Percentiles rank a stretch among this genome's conserved stretches.
These are phyloP conservation scores for Drosophila chauvacae DNA, from an alignment of 1,140 invertebrate species.

Conservation along the genomic window DNA sequence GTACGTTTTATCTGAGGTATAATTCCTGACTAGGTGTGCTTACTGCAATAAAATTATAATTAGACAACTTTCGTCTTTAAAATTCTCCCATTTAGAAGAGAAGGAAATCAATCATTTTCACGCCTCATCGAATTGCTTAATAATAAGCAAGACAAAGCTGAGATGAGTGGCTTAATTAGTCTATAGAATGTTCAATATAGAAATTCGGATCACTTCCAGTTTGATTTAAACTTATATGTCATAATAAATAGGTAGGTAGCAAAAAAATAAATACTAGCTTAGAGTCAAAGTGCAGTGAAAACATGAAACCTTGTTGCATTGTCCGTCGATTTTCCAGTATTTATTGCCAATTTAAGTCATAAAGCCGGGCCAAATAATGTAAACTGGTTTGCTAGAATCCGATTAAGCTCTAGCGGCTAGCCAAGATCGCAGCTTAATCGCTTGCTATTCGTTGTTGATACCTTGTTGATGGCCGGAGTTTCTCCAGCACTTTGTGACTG, in stretches of 20 bases:
- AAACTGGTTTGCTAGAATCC: constrained; percentile 51
- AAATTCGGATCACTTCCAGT: constrained; percentile 34
- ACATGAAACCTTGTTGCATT: constrained; percentile 39
- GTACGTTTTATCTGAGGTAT: neutral
- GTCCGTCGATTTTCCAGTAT: constrained; percentile 48
- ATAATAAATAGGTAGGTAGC: constrained; percentile 17
- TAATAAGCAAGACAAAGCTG: neutral
- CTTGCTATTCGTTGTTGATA: constrained; percentile 9
- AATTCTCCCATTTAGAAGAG: neutral
- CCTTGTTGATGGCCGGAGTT: constrained; percentile 25
- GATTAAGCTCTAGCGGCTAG: constrained; percentile 24
- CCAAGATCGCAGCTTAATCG: too few relatives aligned
- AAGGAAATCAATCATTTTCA: constrained; percentile 35
- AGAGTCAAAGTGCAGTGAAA: constrained; percentile 42
- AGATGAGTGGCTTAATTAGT: constrained; percentile 22
- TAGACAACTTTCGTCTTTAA: neutral
- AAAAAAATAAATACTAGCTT: constrained; percentile 1
- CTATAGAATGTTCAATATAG: constrained; percentile 3
- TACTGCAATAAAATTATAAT: neutral
- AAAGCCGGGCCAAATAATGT: constrained; percentile 52
- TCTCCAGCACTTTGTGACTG: constrained; percentile 43
- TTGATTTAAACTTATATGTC: constrained; percentile 9
- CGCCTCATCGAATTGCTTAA: constrained; percentile 10
- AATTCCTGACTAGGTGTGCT: neutral
- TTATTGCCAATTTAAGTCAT: constrained; percentile 50